Conservation (phyloP, 92 coral and sea anemone species). For the Phymanthus crucifer region DNA sequence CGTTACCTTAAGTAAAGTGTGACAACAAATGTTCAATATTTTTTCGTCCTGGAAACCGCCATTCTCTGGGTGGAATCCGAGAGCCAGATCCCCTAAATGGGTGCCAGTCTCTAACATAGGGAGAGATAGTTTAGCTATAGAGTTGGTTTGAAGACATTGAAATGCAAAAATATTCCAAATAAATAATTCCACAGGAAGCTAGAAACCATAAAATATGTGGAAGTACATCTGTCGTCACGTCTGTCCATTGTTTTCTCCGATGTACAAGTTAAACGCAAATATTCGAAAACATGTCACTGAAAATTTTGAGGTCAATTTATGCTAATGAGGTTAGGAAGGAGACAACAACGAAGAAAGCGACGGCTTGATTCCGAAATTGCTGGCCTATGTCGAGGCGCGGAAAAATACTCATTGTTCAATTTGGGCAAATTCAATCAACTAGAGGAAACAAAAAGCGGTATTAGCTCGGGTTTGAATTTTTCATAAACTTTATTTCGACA, state of each 20-base stretch:
- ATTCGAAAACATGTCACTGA: background rate
- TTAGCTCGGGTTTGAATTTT: background rate
- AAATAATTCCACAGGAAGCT: conserved; percentile 3
- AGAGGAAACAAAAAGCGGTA: background rate
- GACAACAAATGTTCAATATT: background rate
- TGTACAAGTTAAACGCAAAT: background rate
- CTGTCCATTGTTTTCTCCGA: conserved; percentile 1
- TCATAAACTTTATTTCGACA: conserved; percentile 19
- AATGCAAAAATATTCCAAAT: conserved; percentile 30
- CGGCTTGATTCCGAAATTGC: background rate
- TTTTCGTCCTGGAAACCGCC: background rate
- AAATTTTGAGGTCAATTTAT: background rate
- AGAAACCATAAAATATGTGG: conserved; percentile 17
- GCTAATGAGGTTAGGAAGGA: conserved; percentile 8
- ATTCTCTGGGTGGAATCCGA: background rate
- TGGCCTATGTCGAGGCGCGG: background rate
- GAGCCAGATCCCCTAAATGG: background rate
- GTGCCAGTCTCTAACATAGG: background rate
- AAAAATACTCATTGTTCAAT: background rate
- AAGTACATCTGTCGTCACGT: conserved; percentile 27
- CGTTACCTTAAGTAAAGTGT: background rate
- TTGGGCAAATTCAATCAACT: background rate
- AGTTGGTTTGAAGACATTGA: background rate
- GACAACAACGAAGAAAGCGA: conserved; percentile 1
- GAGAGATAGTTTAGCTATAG: background rate